phyloP scores from a whole-genome alignment of 2,113 vertebrate genomes.

The Halichoeres trimaculatus region DNA sequence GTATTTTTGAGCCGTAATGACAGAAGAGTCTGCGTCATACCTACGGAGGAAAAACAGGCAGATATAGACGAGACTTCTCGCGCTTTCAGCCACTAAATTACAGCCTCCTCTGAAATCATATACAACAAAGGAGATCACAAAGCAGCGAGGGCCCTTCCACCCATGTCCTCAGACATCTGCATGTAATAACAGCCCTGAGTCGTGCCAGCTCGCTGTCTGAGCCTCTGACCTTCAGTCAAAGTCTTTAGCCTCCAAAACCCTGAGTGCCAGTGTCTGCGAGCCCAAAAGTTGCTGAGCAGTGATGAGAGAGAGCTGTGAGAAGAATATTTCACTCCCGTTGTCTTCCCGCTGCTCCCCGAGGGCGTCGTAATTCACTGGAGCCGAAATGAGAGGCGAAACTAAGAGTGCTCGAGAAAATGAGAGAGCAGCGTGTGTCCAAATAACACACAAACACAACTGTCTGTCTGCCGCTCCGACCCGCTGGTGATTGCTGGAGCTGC shows the following conservation, averaged over 20 bases:
- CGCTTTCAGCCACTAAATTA: neutral
- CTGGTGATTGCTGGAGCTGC: constrained; percentile 42
- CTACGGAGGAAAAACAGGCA: neutral
- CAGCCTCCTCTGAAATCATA: neutral
- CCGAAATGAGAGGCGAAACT: constrained; percentile 50
- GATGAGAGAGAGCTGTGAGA: constrained; percentile 13
- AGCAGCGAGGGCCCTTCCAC: neutral
- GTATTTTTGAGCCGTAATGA: too few species aligned
- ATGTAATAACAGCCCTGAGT: constrained; percentile 24
- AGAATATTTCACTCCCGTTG: constrained; percentile 30
- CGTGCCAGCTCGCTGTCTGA: constrained; percentile 8
- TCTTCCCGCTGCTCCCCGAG: constrained; percentile 39
- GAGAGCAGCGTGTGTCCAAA: constrained; percentile 50
- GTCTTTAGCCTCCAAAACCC: constrained; percentile 2
- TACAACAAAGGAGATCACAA: neutral
- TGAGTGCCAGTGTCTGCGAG: neutral
- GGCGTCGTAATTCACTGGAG: constrained; percentile 55
- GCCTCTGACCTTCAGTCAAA: constrained; percentile 19
- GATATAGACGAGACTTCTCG: neutral
- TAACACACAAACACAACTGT: constrained; percentile 35
- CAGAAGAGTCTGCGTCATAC: too few species aligned
- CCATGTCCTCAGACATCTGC: constrained; percentile 29
- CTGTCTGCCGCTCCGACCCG: constrained; percentile 30
- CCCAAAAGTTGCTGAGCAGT: neutral
- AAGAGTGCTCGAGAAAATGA: constrained; percentile 42